A percentile compares a stretch with the other conserved stretches of the same genome.
These are phyloP conservation scores for Troides helena DNA, from an alignment of 2,888 invertebrate genomes.

Conservation along the genomic window DNA sequence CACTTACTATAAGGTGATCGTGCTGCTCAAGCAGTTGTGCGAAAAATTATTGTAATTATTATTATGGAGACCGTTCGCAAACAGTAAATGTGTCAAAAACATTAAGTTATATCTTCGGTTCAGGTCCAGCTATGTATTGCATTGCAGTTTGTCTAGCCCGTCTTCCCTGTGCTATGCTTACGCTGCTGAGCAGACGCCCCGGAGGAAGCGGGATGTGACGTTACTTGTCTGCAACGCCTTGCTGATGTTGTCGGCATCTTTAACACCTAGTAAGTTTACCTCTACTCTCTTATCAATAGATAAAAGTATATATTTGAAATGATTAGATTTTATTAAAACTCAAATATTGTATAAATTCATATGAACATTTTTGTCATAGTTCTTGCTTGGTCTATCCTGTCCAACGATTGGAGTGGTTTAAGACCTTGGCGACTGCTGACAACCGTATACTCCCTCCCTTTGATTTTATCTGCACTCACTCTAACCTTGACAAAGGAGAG, in stretches of 20 bases:
- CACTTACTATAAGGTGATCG: too few species aligned
- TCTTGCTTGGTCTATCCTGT: constrained; percentile 84
- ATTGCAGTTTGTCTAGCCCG: constrained; percentile 42
- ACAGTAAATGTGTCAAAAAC: too few species aligned
- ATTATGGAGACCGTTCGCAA: too few species aligned
- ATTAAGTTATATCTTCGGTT: too few species aligned
- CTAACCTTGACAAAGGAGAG: constrained; percentile 83
- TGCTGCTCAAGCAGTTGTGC: too few species aligned
- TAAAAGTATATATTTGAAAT: too few species aligned
- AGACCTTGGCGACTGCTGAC: constrained; percentile 88
- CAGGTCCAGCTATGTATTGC: background rate
- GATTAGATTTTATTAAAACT: background rate
- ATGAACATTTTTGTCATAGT: constrained; percentile 55
- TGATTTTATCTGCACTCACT: constrained; percentile 65
- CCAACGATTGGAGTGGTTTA: constrained; percentile 69
- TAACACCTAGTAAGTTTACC: constrained; percentile 53
- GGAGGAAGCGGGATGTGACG: constrained; percentile 51
- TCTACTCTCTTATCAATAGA: background rate
- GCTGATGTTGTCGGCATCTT: constrained; percentile 55
- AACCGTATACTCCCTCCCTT: constrained; percentile 81
- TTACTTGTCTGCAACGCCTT: constrained; percentile 60
- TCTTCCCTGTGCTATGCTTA: constrained; percentile 62
- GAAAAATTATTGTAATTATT: too few species aligned
- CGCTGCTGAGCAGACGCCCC: constrained; percentile 60
- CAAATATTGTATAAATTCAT: too few species aligned